A percentile compares a stretch with the other conserved stretches of the same genome.
These are phyloP conservation scores for Ophiothrix spiculata DNA, from an alignment of 35 echinoderm and acorn worm genomes.

Conservation along the genomic window DNA sequence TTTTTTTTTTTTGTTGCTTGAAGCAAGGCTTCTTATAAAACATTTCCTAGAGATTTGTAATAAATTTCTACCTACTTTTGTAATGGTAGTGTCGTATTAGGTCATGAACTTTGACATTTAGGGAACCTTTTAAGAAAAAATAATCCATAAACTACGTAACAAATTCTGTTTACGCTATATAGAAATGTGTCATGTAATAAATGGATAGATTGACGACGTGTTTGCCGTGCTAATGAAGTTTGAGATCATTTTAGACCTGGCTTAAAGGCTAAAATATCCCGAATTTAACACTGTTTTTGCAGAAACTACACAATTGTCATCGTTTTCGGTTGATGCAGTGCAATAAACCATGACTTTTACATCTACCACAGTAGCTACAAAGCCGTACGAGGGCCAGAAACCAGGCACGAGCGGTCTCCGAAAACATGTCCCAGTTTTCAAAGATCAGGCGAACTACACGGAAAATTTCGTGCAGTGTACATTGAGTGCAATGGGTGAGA, in stretches of 20 bases:
- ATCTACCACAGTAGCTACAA: conserved; percentile 53
- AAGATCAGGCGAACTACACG: conserved; percentile 77
- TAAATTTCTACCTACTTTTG: no score
- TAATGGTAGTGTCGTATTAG: no score
- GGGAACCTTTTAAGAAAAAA: background rate
- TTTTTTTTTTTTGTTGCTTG: no score
- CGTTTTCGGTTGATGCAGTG: no score
- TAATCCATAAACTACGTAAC: background rate
- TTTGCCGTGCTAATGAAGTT: no score
- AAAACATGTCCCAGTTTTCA: conserved; percentile 75
- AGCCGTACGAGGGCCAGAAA: conserved; percentile 87
- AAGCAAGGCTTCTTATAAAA: no score
- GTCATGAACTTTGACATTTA: background rate
- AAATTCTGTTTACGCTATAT: background rate
- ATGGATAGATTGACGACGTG: background rate
- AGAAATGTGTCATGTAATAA: background rate
- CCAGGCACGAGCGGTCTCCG: conserved; percentile 96
- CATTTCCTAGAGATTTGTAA: no score
- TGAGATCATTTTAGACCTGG: no score
- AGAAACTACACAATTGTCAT: no score
- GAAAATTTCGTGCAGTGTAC: conserved; percentile 97
- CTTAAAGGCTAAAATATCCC: no score
- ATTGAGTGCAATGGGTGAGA: conserved; percentile 55
- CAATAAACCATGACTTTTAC: conserved; percentile 34
- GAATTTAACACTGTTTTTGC: no score